Percentiles rank a stretch among this genome's conserved stretches.
These are phyloP conservation scores for Hirudinaria manillensis DNA, from an alignment of 2,888 invertebrate species.

Conservation along the genomic window DNA sequence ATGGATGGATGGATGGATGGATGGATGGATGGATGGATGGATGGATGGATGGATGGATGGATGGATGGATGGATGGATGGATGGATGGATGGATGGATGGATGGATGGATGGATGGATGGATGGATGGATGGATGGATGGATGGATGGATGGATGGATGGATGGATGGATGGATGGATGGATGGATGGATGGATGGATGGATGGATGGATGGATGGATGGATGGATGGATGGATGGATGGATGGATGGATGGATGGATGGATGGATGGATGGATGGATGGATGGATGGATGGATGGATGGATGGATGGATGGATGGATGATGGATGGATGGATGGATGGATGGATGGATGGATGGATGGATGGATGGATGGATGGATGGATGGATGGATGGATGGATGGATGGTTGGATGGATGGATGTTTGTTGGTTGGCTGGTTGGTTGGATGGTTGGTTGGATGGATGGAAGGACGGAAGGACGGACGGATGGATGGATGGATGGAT, in stretches of 20 bases:
- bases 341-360: too few relatives aligned
- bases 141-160: neutral
- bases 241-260: too few relatives aligned
- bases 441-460: neutral
- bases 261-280: too few relatives aligned
- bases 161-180: neutral
- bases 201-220: neutral
- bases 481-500: conserved; percentile 15
- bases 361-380: too few relatives aligned
- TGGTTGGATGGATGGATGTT: neutral
- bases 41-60: neutral
- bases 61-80: neutral
- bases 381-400: neutral
- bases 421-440: neutral
- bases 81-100: too few relatives aligned
- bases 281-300: too few relatives aligned
- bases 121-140: too few relatives aligned
- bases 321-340: too few relatives aligned
- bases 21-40: neutral
- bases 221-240: neutral
- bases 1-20: neutral
- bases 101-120: too few relatives aligned
- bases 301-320: too few relatives aligned
- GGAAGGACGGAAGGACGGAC: neutral
- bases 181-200: too few relatives aligned